Conservation (phyloP, 1,140 invertebrate species). For the Brachionus manjavacas region DNA sequence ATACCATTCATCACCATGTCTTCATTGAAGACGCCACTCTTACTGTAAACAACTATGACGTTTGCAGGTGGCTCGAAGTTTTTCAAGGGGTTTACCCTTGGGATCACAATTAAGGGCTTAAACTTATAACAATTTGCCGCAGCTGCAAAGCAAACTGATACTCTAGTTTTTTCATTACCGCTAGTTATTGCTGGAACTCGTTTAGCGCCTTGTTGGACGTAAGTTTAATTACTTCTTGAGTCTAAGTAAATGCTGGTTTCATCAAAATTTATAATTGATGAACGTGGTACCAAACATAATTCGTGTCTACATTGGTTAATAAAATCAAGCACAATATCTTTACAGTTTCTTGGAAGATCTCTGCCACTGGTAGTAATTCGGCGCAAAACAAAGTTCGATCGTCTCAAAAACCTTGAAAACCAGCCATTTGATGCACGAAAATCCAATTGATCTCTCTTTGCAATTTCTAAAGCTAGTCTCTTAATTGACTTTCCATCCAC, state of each 20-base stretch:
- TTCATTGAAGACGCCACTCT: neutral
- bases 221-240: neutral
- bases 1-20: neutral
- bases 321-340: conserved; percentile 10
- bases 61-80: neutral
- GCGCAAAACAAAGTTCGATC: neutral
- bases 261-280: conserved; percentile 4
- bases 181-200: neutral
- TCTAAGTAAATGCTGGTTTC: neutral
- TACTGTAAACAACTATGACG: neutral
- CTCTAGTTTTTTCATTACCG: neutral
- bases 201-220: neutral
- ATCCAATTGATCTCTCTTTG: neutral
- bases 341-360: neutral
- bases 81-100: neutral
- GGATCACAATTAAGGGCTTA: neutral
- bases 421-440: neutral
- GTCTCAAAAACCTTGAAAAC: neutral
- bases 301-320: neutral
- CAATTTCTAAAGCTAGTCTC: neutral
- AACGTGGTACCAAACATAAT: conserved; percentile 1
- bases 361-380: neutral
- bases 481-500: conserved; percentile 4
- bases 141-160: neutral
- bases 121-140: neutral